Base-by-base conservation (phyloP, 2,797 vertebrate genomes). In the Sebastolobus alascanus region DNA sequence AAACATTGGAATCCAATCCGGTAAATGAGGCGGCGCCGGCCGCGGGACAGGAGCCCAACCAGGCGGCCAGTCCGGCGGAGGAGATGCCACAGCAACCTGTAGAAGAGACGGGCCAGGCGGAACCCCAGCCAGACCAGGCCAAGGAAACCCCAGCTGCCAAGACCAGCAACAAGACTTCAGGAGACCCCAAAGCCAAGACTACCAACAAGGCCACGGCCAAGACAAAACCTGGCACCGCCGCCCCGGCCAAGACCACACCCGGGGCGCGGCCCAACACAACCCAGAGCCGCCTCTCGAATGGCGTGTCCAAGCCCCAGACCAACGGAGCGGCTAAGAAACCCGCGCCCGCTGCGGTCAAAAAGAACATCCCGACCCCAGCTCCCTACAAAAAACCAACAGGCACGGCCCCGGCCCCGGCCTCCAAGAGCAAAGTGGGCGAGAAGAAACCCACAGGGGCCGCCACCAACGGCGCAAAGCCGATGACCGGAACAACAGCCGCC, bases 271-370 rank as follows among this genome's bases (percentile, higher is more conserved):
- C 95, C 70, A 90, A 82, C 80, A 85, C 91, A 0, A 8, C 89
- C 33, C 94, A 93, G 89, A 92, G 79, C 84, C 95, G 96, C 9
- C 38, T 95, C 27, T 89, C 93, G 0, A 96, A 96, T 0, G 95
- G 96, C 11, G 76, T 88, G 18, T 90, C 94, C 5, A 96, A 96
- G 86, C 89, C 92, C 8, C 95, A 94, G 84, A 85, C 93, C 86
- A 96, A 96, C 2, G 95, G 92, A 1, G 79, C 92, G 13, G 72
- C 89, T 1, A 96, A 95, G 88, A 96, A 96, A 79, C 71, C 93
- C 6, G 84, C 90, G 4, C 40, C 90, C 2, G 60, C 90, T 1
- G 38, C 76, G 0, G 93, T 94, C 50, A 95, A 93, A 88, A 96
- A 95, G 88, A 90, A 40, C 63, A 35, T 75, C 33, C 66, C 80